These are phyloP conservation scores for Turdus rufiventris DNA, from an alignment of 2,113 vertebrate genomes.

Conservation along the genomic window DNA sequence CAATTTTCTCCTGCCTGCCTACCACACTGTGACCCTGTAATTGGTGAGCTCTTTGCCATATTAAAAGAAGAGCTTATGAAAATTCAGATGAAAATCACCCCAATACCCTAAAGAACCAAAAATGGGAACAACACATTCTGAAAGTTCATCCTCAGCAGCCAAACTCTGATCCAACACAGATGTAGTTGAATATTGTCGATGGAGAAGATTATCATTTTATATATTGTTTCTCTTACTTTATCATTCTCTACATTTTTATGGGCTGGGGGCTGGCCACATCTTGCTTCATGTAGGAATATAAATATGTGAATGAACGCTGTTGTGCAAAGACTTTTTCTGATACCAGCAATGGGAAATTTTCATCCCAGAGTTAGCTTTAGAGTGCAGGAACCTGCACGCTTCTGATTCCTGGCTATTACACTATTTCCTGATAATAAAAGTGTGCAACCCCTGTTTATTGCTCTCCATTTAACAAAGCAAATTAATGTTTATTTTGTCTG, in stretches of 20 bases:
- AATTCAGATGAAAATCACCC: background rate
- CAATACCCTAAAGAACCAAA: constrained; percentile 32
- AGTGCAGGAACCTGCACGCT: background rate
- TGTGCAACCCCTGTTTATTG: constrained; percentile 11
- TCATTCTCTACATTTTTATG: constrained; percentile 41
- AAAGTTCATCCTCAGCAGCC: constrained; percentile 46
- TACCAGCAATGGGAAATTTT: background rate
- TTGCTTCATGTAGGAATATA: background rate
- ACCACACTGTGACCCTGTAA: background rate
- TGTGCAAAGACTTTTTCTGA: constrained; percentile 1
- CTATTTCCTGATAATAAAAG: constrained; percentile 35
- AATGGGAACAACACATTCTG: constrained; percentile 29
- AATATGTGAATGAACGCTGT: background rate
- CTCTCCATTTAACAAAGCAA: constrained; percentile 34
- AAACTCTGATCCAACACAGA: constrained; percentile 61
- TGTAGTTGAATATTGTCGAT: constrained; percentile 8
- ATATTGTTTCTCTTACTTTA: constrained; percentile 18
- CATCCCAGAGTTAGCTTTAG: background rate
- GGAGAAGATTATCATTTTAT: background rate
- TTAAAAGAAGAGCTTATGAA: background rate
- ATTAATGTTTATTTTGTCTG: constrained; percentile 37
- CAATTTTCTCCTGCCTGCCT: background rate
- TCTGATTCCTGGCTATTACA: background rate
- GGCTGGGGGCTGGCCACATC: background rate
- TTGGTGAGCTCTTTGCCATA: background rate